phyloP scores from a whole-genome alignment of 2,797 vertebrate species.

The Lycodopsis pacificus region DNA sequence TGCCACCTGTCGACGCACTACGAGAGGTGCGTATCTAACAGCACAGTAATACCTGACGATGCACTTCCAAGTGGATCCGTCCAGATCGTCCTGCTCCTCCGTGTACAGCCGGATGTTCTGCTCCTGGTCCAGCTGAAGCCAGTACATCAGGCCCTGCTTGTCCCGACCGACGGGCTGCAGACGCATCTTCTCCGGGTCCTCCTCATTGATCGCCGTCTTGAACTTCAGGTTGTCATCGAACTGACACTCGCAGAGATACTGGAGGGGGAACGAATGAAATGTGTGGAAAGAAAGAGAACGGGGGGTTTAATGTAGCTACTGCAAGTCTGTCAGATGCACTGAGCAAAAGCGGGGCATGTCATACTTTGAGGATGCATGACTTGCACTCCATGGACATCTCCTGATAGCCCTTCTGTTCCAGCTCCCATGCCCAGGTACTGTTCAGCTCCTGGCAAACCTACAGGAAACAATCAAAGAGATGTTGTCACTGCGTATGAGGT shows the following conservation, averaged over 20 bases:
- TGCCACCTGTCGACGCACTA: neutral
- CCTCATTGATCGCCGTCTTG: conserved; percentile 94
- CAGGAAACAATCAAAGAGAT: conserved; percentile 39
- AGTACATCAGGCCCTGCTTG: conserved; percentile 94
- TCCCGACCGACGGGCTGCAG: conserved; percentile 95
- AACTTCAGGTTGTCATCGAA: conserved; percentile 99
- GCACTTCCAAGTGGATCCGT: conserved; percentile 96
- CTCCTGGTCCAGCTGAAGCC: conserved; percentile 97
- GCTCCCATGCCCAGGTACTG: conserved; percentile 98
- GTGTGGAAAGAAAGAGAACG: neutral
- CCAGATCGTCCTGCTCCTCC: conserved; percentile 97
- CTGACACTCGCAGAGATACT: conserved; percentile 99
- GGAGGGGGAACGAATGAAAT: conserved; percentile 1
- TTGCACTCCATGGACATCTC: conserved; percentile 97
- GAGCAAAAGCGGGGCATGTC: neutral
- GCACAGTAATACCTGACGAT: conserved; percentile 90
- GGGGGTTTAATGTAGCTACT: neutral
- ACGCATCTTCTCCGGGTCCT: conserved; percentile 96
- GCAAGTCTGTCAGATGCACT: neutral
- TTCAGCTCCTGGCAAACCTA: conserved; percentile 98
- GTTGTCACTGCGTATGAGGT: neutral
- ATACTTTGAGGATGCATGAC: conserved; percentile 95
- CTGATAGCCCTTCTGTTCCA: conserved; percentile 97
- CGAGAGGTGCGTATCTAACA: neutral
- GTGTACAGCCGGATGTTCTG: conserved; percentile 96